Base-by-base conservation (phyloP, 2,888 invertebrate genomes). In the Folsomia candida region DNA sequence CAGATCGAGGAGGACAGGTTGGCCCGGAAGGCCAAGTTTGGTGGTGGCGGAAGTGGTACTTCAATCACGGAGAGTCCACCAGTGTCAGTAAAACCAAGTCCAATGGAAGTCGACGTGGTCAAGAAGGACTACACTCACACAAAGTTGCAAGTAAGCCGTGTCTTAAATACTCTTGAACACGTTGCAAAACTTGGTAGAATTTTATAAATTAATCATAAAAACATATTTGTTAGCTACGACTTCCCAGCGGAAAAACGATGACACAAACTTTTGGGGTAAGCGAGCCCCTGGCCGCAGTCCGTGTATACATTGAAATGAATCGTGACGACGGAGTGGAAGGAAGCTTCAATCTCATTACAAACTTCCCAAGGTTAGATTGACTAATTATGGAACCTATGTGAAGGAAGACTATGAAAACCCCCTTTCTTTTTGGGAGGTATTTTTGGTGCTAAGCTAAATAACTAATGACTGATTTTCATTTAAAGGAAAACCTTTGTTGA, bases 1-100 rank as follows among this genome's bases (percentile, higher is more conserved):
- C 92, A 95, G 84, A 97, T 97, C 75, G 94, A 95, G 83, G 89
- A 91, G 27, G 97, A 97, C 82, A 94, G 91, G 83, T 88, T 89
- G 68, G 94, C 94, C 0, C 87, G 95, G 77, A 91, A 89, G 86
- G 88, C 86, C 71, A 88, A 88, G 82, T 85, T 84, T 80, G 81
- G 82, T 1, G 67, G 65, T 27, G 86, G 84, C 63, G 72, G 67
- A 54, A 51, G 70, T 11, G 37, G 67, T 60, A 59, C 70, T 2
- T 61, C 59, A 2, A 70, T 76, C 1, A 70, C 27, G 47, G 24
- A 64, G 20, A 82, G 83, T 81, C 65, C 81, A 78, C 73, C 65
- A 82, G 82, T 73, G 47, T 63, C 75, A 37, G 71, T 78, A 20
- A 69, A 72, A 59, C 80, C 83, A 24, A 67, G 61, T 18, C 63